Evolutionary conservation across 2,888 invertebrate genomes (phyloP).

Genomic region (Thumatha senex): DNA sequence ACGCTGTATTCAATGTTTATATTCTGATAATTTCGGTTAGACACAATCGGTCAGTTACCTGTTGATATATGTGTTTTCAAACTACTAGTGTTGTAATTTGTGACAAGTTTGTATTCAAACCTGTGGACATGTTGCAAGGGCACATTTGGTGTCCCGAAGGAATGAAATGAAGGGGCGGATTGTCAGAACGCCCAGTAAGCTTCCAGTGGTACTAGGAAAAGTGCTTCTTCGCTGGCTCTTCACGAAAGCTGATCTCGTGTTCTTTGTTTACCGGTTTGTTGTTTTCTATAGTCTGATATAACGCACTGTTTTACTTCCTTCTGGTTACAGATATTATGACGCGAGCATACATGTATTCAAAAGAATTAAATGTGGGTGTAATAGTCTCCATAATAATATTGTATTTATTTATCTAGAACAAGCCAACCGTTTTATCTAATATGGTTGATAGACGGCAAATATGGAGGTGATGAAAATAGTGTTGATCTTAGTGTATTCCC

Average conservation of each 20-base stretch:
- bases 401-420: not conserved
- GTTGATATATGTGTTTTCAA: not conserved
- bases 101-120: conserved; percentile 31
- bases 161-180: conserved; percentile 73
- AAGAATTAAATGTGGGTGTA: not conserved
- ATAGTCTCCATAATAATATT: not conserved
- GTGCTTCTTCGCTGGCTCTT: conserved; percentile 85
- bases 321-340: not conserved
- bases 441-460: no score
- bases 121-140: conserved; percentile 40
- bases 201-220: conserved; percentile 78
- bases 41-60: not conserved
- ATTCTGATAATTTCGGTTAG: not conserved
- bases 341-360: conserved; percentile 1
- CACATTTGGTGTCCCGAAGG: conserved; percentile 29
- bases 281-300: conserved; percentile 8
- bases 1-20: not conserved
- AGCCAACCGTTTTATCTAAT: not conserved
- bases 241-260: conserved; percentile 84
- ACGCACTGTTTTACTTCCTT: not conserved
- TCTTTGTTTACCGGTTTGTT: conserved; percentile 85
- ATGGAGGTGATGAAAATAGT: no score
- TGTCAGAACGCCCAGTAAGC: conserved; percentile 50
- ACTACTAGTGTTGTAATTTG: conserved; percentile 26
- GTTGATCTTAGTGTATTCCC: no score